A percentile compares a stretch with the other conserved stretches of the same genome.
Conservation (phyloP, 2,888 invertebrate genomes). For the Eulithis testata region DNA sequence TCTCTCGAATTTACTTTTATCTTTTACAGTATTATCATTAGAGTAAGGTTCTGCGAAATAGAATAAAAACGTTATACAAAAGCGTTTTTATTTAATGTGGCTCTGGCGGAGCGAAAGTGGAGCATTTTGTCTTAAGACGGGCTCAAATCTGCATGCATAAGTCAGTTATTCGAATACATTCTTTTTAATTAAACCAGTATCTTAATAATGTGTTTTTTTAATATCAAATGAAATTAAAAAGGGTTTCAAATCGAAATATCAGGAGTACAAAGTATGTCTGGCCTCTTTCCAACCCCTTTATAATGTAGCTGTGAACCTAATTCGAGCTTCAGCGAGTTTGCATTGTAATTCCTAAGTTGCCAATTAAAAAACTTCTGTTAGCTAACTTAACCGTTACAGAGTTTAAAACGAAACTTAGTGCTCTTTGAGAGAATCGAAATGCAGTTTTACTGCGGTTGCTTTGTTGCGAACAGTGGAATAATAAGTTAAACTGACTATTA, state of each 20-base stretch:
- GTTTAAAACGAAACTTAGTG: conserved; percentile 20
- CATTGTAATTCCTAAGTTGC: conserved; percentile 11
- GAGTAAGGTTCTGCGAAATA: conserved; percentile 27
- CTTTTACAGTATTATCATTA: conserved; percentile 44
- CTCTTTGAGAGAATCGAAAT: conserved; percentile 22
- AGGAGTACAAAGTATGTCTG: not conserved
- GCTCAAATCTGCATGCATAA: too few species aligned
- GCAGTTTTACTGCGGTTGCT: conserved; percentile 30
- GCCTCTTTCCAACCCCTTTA: not conserved
- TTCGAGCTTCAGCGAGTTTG: not conserved
- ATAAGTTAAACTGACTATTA: conserved; percentile 25
- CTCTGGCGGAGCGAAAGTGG: too few species aligned
- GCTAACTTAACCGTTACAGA: conserved; percentile 17
- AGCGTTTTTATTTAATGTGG: too few species aligned
- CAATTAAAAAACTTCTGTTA: conserved; percentile 21
- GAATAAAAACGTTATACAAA: conserved; percentile 1
- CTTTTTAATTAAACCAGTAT: too few species aligned
- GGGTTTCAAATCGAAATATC: too few species aligned
- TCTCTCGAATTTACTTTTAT: conserved; percentile 54
- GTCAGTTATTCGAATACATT: too few species aligned
- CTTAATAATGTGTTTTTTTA: too few species aligned
- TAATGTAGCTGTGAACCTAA: conserved; percentile 1
- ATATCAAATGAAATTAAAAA: too few species aligned
- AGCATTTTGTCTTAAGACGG: too few species aligned
- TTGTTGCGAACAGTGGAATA: conserved; percentile 23